Base-by-base conservation (phyloP, 2,113 vertebrate genomes). In the Toxostoma redivivum region DNA sequence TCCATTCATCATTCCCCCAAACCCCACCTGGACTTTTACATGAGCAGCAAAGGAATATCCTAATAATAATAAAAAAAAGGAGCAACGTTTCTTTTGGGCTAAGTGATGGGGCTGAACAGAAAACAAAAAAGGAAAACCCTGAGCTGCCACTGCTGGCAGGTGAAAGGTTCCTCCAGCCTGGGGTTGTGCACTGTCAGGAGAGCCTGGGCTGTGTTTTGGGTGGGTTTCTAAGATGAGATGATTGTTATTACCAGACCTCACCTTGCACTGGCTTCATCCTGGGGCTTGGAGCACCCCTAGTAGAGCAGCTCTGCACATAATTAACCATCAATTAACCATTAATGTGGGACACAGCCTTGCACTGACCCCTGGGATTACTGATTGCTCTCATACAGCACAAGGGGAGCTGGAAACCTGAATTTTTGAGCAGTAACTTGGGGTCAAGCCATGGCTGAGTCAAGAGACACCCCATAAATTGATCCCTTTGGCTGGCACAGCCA, bases 401-500 rank as follows among this genome's bases (percentile, higher is more conserved):
- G 33, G 38, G 64, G 54, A 78, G 38, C 18, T 44, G 83, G 15
- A 60, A 35, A 51, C 27, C 45, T 61, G 38, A 53, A n/a, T 50
- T 53, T 53, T 45, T 45, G 73, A 53, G 83, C 72, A 23, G 37
- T 0, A 23, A 15, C 38, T 9, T 45, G 54, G 38, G 33, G 13
- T 38, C 23, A 35, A 3, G 12, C 4, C n/a, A 15, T 2, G 37
- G n/a, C 53, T 42, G 44, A 33, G 35, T 1, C 12, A 7, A 19
- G 57, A 31, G 53, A 53, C 27, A 35, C 27, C 35, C 37, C 0
- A 0, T 1, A 9, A 23, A 9, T 2, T 5, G 11, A 12, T 7
- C 22, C 37, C 62, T 44, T n/a, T 8, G 57, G 17, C 31, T 10
- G 15, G 1, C 56, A n/a, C 56, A 17, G 15, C 15, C 53, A 13